phyloP scores from a whole-genome alignment of 1,140 invertebrate species.

The Hyles vespertilio region DNA sequence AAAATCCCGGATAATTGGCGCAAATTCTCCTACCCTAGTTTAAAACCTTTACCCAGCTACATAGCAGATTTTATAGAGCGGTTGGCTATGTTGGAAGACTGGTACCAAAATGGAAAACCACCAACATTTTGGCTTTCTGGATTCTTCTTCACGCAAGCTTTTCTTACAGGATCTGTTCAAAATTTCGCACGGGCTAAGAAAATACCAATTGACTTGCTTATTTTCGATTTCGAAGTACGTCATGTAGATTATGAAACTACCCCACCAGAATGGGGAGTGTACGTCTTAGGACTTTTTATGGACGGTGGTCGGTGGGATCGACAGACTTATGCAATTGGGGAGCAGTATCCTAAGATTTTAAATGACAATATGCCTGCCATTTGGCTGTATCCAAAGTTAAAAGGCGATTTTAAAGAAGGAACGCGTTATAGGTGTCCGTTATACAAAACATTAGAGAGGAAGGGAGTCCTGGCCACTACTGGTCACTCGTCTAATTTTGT shows the following conservation, averaged over 20 bases:
- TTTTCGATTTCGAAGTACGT: slow-evolving; percentile 86
- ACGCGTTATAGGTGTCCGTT: slow-evolving; percentile 87
- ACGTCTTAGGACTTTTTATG: slow-evolving; percentile 88
- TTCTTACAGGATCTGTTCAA: slow-evolving; percentile 93
- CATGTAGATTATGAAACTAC: slow-evolving; percentile 63
- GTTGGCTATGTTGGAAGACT: slow-evolving; percentile 85
- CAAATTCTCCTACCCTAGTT: slow-evolving; percentile 90
- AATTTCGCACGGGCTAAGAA: slow-evolving; percentile 92
- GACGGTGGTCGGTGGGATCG: slow-evolving; percentile 91
- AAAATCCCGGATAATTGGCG: slow-evolving; percentile 87
- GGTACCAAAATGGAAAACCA: slow-evolving; percentile 88
- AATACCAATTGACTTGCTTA: slow-evolving; percentile 91
- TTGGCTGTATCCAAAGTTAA: slow-evolving; percentile 80
- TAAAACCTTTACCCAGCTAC: slow-evolving; percentile 92
- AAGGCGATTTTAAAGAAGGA: slow-evolving; percentile 75
- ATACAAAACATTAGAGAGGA: slow-evolving; percentile 91
- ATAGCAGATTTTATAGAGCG: slow-evolving; percentile 89
- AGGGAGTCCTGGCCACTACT: slow-evolving; percentile 89
- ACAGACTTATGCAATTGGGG: slow-evolving; percentile 77
- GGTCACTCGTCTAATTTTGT: slow-evolving; percentile 96
- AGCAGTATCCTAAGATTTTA: slow-evolving; percentile 89
- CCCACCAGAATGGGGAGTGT: slow-evolving; percentile 85
- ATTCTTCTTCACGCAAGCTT: slow-evolving; percentile 96
- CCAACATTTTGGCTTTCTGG: slow-evolving; percentile 93
- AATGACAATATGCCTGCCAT: slow-evolving; percentile 88